Evolutionary conservation across 2,797 vertebrate genomes (phyloP).

Genomic region (Poeciliopsis gracilis): DNA sequence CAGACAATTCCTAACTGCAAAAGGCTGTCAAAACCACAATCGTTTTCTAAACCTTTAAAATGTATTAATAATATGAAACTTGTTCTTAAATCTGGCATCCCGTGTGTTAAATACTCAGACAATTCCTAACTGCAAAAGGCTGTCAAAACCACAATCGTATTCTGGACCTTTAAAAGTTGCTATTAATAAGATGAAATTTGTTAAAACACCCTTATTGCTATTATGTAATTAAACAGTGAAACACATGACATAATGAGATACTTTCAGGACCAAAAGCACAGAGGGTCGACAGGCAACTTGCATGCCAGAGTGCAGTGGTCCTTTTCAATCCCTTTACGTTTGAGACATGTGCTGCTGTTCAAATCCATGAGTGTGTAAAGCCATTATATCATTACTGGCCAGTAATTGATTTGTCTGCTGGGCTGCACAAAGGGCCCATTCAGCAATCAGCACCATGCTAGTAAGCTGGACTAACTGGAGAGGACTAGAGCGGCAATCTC

Average conservation of each 20-base stretch:
- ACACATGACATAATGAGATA: conserved; percentile 36
- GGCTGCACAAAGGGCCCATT: conserved; percentile 77
- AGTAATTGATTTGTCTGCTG: conserved; percentile 78
- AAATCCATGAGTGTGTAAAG: conserved; percentile 76
- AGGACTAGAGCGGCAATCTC: conserved; percentile 41
- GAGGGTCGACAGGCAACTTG: conserved; percentile 15
- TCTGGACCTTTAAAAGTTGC: neutral
- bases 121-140: neutral
- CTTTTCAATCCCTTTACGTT: conserved; percentile 51
- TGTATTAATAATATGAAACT: neutral
- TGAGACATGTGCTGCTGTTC: conserved; percentile 53
- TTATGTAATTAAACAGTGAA: conserved; percentile 14
- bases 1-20: neutral
- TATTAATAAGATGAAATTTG: neutral
- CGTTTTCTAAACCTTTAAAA: neutral
- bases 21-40: neutral
- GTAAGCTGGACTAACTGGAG: conserved; percentile 40
- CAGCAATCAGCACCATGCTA: conserved; percentile 65
- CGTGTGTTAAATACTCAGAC: neutral
- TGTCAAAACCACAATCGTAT: neutral
- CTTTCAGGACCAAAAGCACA: neutral
- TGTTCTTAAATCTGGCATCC: neutral
- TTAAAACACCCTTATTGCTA: neutral
- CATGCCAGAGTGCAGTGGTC: conserved; percentile 44
- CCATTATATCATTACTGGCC: conserved; percentile 76